phyloP scores from a whole-genome alignment of 2,797 vertebrate species.

The Macroramphosus scolopax region DNA sequence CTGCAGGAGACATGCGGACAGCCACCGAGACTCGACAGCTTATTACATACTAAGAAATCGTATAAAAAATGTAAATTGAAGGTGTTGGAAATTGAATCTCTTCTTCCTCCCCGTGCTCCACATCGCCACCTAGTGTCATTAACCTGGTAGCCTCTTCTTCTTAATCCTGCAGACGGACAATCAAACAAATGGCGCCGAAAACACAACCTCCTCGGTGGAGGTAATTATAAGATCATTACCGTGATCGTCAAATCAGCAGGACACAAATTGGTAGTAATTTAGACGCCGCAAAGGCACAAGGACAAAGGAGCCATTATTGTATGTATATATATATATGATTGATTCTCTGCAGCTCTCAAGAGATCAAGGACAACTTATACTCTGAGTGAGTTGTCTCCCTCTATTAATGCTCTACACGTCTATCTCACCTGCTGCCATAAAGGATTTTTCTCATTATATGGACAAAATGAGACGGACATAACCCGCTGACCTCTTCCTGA shows the following conservation, averaged over 20 bases:
- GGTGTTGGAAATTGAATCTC: no score
- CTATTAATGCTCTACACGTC: constrained; percentile 4
- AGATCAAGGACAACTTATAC: constrained; percentile 26
- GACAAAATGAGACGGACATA: constrained; percentile 25
- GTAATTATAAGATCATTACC: constrained; percentile 4
- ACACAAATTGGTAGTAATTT: background rate
- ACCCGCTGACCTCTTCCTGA: constrained; percentile 30
- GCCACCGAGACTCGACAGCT: no score
- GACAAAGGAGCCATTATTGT: constrained; percentile 17
- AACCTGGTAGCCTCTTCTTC: no score
- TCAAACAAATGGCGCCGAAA: background rate
- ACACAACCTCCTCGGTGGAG: background rate
- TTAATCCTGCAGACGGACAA: background rate
- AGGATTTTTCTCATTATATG: constrained; percentile 32
- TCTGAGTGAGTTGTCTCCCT: background rate
- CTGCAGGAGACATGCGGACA: background rate
- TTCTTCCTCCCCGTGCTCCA: no score
- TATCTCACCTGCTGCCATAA: constrained; percentile 10
- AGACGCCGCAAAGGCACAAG: constrained; percentile 12
- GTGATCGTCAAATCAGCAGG: constrained; percentile 3
- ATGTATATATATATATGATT: constrained; percentile 25
- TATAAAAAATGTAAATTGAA: no score
- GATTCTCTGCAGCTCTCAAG: background rate
- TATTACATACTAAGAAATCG: no score
- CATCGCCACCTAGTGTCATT: background rate